A percentile compares a stretch with the other conserved stretches of the same genome.
phyloP scores from a whole-genome alignment of 2,888 invertebrate genomes.

The Lasioglossum vierecki region DNA sequence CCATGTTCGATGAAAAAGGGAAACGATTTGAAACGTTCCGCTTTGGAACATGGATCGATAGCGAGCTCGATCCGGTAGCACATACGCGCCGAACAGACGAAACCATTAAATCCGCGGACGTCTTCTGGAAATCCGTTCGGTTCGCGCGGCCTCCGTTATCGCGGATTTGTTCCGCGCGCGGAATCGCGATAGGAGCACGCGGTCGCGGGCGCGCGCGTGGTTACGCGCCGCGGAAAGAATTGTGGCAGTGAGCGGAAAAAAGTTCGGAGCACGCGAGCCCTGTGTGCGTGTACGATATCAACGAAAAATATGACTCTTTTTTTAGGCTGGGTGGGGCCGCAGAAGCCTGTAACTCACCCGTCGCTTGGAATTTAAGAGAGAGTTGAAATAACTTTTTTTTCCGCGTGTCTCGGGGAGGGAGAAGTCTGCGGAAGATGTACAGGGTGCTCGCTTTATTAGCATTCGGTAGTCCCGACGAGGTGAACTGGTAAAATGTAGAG shows the following conservation, averaged over 20 bases:
- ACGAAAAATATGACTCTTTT: conserved; percentile 47
- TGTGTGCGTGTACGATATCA: conserved; percentile 15
- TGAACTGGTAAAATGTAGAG: not conserved
- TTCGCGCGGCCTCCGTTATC: conserved; percentile 8
- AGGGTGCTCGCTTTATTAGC: conserved; percentile 8
- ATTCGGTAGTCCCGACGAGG: not conserved
- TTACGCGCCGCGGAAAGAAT: conserved; percentile 34
- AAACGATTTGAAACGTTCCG: not conserved
- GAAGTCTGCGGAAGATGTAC: conserved; percentile 8
- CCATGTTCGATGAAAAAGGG: not conserved
- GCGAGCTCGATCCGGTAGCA: conserved; percentile 72
- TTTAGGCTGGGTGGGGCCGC: conserved; percentile 1
- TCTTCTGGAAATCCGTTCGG: conserved; percentile 72
- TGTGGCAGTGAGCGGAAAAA: conserved; percentile 47
- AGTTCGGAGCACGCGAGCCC: conserved; percentile 32
- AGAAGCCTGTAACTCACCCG: conserved; percentile 25
- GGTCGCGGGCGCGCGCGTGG: conserved; percentile 1
- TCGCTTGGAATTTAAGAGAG: conserved; percentile 24
- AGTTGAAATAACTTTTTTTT: conserved; percentile 38
- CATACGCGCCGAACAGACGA: conserved; percentile 69
- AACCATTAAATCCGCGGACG: conserved; percentile 66
- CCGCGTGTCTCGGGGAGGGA: conserved; percentile 3
- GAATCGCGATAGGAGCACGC: conserved; percentile 26
- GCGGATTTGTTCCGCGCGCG: conserved; percentile 36
- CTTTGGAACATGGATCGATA: conserved; percentile 58